Base-by-base conservation (phyloP, 1,140 invertebrate species). In the Diachasma alloeum region DNA sequence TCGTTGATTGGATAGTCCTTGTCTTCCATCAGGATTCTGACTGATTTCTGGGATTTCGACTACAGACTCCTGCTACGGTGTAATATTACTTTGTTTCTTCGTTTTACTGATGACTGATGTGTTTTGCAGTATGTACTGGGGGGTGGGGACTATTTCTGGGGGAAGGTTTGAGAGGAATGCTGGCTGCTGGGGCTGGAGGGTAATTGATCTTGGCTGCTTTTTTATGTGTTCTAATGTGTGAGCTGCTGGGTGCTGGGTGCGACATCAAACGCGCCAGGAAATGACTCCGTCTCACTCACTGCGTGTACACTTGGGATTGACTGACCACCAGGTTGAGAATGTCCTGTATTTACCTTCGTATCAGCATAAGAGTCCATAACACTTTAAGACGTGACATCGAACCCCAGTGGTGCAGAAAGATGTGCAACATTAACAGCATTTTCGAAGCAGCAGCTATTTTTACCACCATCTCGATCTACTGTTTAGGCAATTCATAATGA, bases 161-260 rank as follows among this genome's bases (percentile, higher is more conserved):
- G 76, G 66, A 15, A 87, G 88, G 26, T 87, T 83, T 4, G 79
- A 74, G 5, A 82, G 77, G 10, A 81, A 76, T n/a, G 53, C 77
- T 59, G 78, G 36, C n/a, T 37, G 87, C 71, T 92, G 93, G 15
- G 75, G 87, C 69, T 92, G 93, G 15, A 92, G 94, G 11, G 93
- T 95, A 72, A 92, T 92, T 44, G 93, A 93, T 67, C 94, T 91
- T 81, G 96, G 95, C 80, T 96, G 95, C 78, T 96, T 95, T 82
- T 97, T 96, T 82, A 97, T 95, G 85, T 97, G 95, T 83, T 97
- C 96, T 10, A 97, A 92, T 67, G 92, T 94, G 83, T 96, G 94
- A 19, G 90, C 91, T 26, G 94, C 93, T 4, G 94, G n/a, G n/a
- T n/a, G n/a, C n/a, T n/a, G n/a, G 94, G 84, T 95, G 94, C 36